Conservation (phyloP, 92 coral and sea anemone species). For the Paragorgia papillata region DNA sequence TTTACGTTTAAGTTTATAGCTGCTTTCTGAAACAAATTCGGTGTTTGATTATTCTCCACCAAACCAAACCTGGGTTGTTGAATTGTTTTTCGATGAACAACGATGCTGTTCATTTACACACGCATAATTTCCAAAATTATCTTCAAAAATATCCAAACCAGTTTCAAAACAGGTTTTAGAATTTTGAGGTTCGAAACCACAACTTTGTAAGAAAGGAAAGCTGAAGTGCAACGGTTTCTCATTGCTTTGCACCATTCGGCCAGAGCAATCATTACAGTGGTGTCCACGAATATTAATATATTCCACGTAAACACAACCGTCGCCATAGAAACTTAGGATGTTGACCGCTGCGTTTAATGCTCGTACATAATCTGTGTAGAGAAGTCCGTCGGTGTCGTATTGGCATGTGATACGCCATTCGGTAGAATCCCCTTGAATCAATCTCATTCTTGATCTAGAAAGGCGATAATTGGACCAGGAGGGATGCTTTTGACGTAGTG, state of each 20-base stretch:
- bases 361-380: background rate
- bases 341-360: background rate
- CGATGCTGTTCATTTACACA: background rate
- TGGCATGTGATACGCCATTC: constrained; percentile 22
- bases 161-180: background rate
- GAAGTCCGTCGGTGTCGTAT: background rate
- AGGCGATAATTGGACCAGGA: constrained; percentile 15
- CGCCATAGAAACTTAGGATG: background rate
- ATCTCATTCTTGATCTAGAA: background rate
- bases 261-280: background rate
- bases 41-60: background rate
- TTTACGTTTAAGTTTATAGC: no score
- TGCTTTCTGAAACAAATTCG: no score
- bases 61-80: constrained; percentile 22
- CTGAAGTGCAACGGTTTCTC: background rate
- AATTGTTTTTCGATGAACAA: background rate
- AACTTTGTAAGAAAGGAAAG: background rate
- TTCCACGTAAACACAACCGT: background rate
- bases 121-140: constrained; percentile 17
- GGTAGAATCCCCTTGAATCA: background rate
- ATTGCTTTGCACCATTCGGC: background rate
- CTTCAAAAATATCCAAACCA: background rate
- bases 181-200: background rate
- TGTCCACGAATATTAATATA: background rate
- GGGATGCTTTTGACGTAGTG: background rate